Evolutionary conservation across 2,113 vertebrate genomes (phyloP), one percentile per base, ranked within the genome.

Genomic region (Triplophysa tibetana): DNA sequence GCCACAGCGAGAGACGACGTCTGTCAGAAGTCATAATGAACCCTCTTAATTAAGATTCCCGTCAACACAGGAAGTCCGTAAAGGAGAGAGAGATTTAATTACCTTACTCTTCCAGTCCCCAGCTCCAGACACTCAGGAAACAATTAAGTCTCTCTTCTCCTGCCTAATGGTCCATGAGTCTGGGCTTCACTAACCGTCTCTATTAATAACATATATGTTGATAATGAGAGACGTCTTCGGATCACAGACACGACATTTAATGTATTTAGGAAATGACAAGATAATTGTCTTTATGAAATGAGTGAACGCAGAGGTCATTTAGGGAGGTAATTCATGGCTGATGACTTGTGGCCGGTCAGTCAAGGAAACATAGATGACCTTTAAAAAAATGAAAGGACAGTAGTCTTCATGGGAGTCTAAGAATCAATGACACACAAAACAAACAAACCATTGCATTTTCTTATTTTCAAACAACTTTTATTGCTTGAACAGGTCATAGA

Each of bases 51-150:
- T 89, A 91, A 89, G 76, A 83, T 77, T 70, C 52, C 48, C 68
- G 69, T 75, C 79, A 78, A 85, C 84, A 82, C 85, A 83, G 21
- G 24, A 61, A 84, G 88, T 89, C 86, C 83, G 86, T 88, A 89
- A 89, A 74, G 82, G 88, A 91, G 89, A 86, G 87, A 89, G 89
- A 88, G 88, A 91, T 92, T 93, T 92, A 90, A 93, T 93, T 92
- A 92, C 86, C 91, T 70, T 79, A 75, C 87, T 90, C 84, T 86
- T 85, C 80, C 83, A 77, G 82, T 78, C 6, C 62, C 4, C 33
- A 75, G 38, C 79, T 81, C 85, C 88, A 86, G 81, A 38, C 86
- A 83, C 89, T 83, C 87, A 88, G 86, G 88, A 92, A 92, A 92
- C 89, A 92, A 93, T 93, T 90, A 92, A 87, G 88, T 84, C 87